These are phyloP conservation scores for Perccottus glenii DNA, from an alignment of 2,113 vertebrate genomes.

Conservation along the genomic window DNA sequence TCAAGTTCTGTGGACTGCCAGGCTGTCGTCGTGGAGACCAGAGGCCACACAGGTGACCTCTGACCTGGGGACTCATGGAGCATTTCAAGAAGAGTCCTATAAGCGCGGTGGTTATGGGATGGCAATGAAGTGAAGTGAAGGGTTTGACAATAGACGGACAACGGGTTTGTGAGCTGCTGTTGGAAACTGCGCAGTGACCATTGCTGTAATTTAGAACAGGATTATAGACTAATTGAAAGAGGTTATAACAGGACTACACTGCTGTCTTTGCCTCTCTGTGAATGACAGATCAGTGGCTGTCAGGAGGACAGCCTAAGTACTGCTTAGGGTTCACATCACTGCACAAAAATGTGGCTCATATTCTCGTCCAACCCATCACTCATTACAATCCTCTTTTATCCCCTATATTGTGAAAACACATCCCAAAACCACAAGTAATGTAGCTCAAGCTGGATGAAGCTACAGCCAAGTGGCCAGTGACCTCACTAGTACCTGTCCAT, in stretches of 20 bases:
- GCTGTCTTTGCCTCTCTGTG: slow-evolving; percentile 20
- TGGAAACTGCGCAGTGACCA: slow-evolving; percentile 27
- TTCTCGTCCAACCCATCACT: slow-evolving; percentile 10
- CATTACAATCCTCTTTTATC: slow-evolving; percentile 4
- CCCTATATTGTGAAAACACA: not conserved
- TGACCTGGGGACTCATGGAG: slow-evolving; percentile 64
- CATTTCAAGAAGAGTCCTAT: slow-evolving; percentile 46
- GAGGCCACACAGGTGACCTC: slow-evolving; percentile 77
- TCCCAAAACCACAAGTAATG: not conserved
- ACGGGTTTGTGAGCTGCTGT: slow-evolving; percentile 34
- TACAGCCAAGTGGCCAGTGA: not conserved
- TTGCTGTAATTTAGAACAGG: slow-evolving; percentile 40
- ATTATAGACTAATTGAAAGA: slow-evolving; percentile 16
- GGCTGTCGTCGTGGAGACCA: slow-evolving; percentile 78
- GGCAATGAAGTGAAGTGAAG: slow-evolving; percentile 48
- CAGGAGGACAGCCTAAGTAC: slow-evolving; percentile 39
- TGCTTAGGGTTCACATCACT: slow-evolving; percentile 45
- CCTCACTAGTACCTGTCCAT: not conserved
- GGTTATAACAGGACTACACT: slow-evolving; percentile 21
- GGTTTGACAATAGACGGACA: slow-evolving; percentile 48
- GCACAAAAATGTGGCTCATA: slow-evolving; percentile 38
- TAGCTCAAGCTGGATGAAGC: not conserved
- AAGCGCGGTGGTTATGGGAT: slow-evolving; percentile 41
- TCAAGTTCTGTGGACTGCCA: slow-evolving; percentile 58
- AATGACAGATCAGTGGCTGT: slow-evolving; percentile 21